phyloP scores from a whole-genome alignment of 1,140 invertebrate genomes.

The Paramacrobiotus metropolitanus region DNA sequence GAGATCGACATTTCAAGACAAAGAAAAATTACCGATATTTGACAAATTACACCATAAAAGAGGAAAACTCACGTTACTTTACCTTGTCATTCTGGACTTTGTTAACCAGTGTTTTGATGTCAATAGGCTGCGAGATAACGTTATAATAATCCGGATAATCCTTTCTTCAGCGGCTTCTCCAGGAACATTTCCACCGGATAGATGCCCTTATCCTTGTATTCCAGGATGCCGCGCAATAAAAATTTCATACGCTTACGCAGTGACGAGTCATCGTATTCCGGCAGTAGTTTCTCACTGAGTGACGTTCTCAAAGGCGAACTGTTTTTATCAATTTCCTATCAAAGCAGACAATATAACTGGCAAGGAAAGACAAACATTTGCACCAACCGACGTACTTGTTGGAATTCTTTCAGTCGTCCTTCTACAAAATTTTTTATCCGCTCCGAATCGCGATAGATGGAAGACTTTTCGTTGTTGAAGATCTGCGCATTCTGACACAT shows the following conservation, averaged over 20 bases:
- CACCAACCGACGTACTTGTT: not conserved
- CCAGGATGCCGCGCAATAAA: not conserved
- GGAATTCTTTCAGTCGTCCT: not conserved
- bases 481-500: conserved; percentile 94
- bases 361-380: not conserved
- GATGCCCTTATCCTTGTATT: not conserved
- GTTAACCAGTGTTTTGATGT: conserved; percentile 72
- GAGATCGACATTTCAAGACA: not conserved
- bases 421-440: conserved; percentile 8
- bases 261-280: not conserved
- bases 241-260: not conserved
- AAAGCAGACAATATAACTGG: not conserved
- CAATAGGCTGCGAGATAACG: conserved; percentile 74
- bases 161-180: conserved; percentile 83
- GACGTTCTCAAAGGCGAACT: not conserved
- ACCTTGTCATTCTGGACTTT: conserved; percentile 49
- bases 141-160: conserved; percentile 87
- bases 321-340: not conserved
- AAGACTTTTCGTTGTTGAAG: conserved; percentile 67
- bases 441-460: conserved; percentile 35
- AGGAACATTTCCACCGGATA: conserved; percentile 46
- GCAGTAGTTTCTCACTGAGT: not conserved
- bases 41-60: not conserved
- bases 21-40: not conserved
- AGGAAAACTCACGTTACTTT: conserved; percentile 10